Evolutionary conservation across 2,888 invertebrate genomes (phyloP), one percentile per base, ranked within the genome.

Genomic region (Thymelicus acteon): DNA sequence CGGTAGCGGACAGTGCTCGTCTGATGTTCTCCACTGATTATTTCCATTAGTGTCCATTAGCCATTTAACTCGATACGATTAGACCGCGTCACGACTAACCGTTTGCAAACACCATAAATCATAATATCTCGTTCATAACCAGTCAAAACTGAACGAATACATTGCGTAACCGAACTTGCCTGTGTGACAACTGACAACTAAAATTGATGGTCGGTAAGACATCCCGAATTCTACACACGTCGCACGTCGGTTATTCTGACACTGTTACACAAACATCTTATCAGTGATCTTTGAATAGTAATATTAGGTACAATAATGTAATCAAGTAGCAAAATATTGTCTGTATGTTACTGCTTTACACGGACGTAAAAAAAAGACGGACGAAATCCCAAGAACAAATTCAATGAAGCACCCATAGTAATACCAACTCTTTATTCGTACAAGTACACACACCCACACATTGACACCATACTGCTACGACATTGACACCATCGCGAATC

Each of bases 11-110:
- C 88, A 84, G 85, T 82, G 80, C 78, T 85, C 85, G 83, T 88
- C 87, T 86, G 92, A 93, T 92, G 88, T 80, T 86, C 88, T 87
- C 86, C 83, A 78, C 80, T 80, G 91, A 92, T 92, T 86, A 91
- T 89, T 88, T 87, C 90, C 91, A 93, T 92, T 92, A 93, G 90
- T 84, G 87, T 86, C 92, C 92, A 93, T 93, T 93, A 92, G 88
- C 87, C 85, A 86, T 91, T 90, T 91, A 90, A 89, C 92, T 90
- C 86, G 91, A 90, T 91, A 91, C 89, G 90, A 92, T 90, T 89
- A 88, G 89, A 83, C 79, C 84, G 78, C 84, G 89, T 89, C 92
- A 92, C 91, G 90, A 90, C 76, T 76, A 79, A 80, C 80, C 77
- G 80, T 85, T 87, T 85, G 87, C 86, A 83, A 85, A 85, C 83